Base-by-base conservation (phyloP, 2,888 invertebrate genomes). In the Cerceris rybyensis region DNA sequence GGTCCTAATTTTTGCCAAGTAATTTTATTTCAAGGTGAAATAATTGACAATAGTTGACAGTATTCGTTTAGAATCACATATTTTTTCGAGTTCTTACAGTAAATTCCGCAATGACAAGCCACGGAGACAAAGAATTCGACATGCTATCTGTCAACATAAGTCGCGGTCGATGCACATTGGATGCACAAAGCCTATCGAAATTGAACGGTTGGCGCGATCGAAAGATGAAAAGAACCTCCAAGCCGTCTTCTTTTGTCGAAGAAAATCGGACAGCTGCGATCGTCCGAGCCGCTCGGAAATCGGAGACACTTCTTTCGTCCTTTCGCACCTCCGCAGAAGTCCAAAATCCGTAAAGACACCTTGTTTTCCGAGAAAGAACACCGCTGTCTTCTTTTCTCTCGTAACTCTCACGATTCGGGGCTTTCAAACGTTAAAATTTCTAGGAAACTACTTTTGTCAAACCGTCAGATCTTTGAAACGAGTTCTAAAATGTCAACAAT, bases 241-340 rank as follows among this genome's bases (percentile, higher is more conserved):
- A 55, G 72, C 52, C 52, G 57, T 57, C 55, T 55, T 28, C 65
- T 68, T 77, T 82, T 82, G 82, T 83, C 60, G n/a, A 57, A 50
- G 82, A 84, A 80, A 83, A 78, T 78, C 65, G 78, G 82, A 82
- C 87, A 88, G 88, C 88, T 87, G 88, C 85, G 81, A 88, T 87
- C 83, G 74, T 55, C 17, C 39, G 66, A 69, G 75, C 71, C 78
- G 52, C 73, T 71, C 74, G 55, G 71, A 74, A 75, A 75, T 60
- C 68, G 50, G 67, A 60, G 54, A 73, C 72, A 75, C 28, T 28
- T 28, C 28, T 28, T 82, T 84, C 82, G 70, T 71, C 60, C 65
- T 52, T 71, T 84, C 73, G 63, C 82, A 81, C 81, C 83, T 83
- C 61, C 43, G 67, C 63, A 69, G 43, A 70, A 65, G 52, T 74